Conservation (phyloP, 2,797 vertebrate species). For the Coilia nasus region DNA sequence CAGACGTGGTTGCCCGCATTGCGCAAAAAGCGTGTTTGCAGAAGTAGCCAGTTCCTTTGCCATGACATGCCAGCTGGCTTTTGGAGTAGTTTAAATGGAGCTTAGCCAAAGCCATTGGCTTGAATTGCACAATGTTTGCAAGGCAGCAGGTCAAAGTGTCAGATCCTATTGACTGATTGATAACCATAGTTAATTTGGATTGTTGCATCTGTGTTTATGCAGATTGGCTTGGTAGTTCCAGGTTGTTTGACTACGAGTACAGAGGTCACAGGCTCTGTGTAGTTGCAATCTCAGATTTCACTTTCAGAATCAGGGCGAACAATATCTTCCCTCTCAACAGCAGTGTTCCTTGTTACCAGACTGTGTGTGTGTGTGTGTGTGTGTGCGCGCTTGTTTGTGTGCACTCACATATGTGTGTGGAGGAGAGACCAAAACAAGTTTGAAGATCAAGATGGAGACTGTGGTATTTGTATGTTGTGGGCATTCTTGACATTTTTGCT, state of each 20-base stretch:
- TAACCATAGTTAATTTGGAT: background rate
- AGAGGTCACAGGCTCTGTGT: background rate
- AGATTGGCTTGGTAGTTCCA: background rate
- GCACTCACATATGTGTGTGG: too few relatives aligned
- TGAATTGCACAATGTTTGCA: background rate
- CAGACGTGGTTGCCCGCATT: too few relatives aligned
- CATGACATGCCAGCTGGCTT: too few relatives aligned
- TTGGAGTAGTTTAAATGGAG: background rate
- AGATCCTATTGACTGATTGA: background rate
- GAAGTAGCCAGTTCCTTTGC: too few relatives aligned
- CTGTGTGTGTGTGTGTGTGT: slow-evolving; percentile 33
- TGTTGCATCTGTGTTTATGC: background rate
- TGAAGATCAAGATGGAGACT: background rate
- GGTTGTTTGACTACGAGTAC: background rate
- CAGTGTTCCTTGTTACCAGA: background rate
- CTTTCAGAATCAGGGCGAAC: background rate
- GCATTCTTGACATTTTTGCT: background rate
- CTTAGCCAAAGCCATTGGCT: background rate
- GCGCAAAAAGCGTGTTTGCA: too few relatives aligned
- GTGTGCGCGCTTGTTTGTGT: background rate
- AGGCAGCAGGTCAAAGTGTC: background rate
- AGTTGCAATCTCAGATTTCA: background rate
- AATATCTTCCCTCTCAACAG: background rate
- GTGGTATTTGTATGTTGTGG: background rate
- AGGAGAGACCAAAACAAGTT: too few relatives aligned